phyloP scores from a whole-genome alignment of 2,797 vertebrate genomes.

The Nyctibius grandis region DNA sequence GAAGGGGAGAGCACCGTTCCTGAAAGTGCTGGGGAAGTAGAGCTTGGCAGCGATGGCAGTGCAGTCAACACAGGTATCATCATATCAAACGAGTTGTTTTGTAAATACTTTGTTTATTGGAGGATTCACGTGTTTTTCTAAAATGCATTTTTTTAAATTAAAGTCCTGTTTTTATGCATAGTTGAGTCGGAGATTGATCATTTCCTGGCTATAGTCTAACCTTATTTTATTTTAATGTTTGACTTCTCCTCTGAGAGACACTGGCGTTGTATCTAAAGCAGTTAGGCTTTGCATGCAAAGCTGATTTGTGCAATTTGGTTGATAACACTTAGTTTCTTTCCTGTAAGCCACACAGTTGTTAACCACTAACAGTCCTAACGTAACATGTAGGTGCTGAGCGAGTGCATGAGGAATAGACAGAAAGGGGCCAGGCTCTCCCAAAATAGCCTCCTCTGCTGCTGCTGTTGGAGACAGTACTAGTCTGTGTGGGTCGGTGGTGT shows the following conservation, averaged over 20 bases:
- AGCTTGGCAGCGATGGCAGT: conserved; percentile 84
- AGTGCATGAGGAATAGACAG: neutral
- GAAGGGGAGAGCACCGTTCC: conserved; percentile 76
- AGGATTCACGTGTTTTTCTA: neutral
- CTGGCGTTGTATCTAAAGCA: neutral
- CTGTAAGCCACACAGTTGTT: neutral
- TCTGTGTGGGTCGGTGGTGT: neutral
- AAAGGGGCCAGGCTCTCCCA: neutral
- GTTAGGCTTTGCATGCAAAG: neutral
- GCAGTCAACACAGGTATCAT: conserved; percentile 90
- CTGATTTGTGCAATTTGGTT: neutral
- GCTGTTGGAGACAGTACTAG: neutral
- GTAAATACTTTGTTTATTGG: neutral
- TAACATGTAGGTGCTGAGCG: neutral
- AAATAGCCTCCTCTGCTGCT: accelerated
- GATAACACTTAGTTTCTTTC: neutral
- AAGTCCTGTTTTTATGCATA: accelerated
- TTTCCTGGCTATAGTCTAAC: neutral
- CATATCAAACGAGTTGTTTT: accelerated
- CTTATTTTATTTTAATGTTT: neutral
- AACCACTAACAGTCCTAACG: neutral
- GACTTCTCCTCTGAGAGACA: neutral
- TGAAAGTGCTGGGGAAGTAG: conserved; percentile 55
- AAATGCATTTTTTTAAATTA: accelerated
- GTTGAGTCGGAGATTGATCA: neutral